Evolutionary conservation across 2,888 invertebrate genomes (phyloP).

Genomic region (Hyalella azteca): DNA sequence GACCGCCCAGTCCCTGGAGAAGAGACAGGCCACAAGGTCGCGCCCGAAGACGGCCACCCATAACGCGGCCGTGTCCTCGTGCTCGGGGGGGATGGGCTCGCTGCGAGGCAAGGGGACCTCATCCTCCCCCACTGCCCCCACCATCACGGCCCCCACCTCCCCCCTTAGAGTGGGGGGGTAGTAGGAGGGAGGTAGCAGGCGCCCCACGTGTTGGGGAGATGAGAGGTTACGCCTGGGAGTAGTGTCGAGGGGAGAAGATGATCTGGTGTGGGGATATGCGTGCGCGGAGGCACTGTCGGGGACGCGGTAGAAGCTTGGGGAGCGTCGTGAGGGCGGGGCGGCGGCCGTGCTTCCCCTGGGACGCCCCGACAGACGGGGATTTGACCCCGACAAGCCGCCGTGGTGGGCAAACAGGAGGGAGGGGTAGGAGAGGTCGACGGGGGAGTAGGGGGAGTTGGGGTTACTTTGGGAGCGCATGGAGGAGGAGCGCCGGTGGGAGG

Average conservation of each 20-base stretch:
- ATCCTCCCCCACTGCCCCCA: conserved; percentile 50
- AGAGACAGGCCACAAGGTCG: conserved; percentile 63
- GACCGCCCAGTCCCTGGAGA: conserved; percentile 64
- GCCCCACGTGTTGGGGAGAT: background rate
- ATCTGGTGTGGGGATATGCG: background rate
- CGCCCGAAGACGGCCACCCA: conserved; percentile 63
- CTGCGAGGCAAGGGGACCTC: conserved; percentile 55
- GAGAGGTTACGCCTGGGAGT: background rate
- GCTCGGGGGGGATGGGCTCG: conserved; percentile 57
- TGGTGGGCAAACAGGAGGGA: conserved; percentile 40
- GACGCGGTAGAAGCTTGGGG: background rate
- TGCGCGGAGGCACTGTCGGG: background rate
- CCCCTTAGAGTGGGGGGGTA: conserved; percentile 47
- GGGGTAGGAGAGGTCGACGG: conserved; percentile 51
- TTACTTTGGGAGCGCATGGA: conserved; percentile 39
- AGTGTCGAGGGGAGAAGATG: background rate
- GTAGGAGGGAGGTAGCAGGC: conserved; percentile 16
- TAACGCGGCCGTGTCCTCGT: conserved; percentile 53
- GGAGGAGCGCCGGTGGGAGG: conserved; percentile 46
- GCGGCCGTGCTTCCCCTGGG: background rate
- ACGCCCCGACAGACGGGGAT: conserved; percentile 23
- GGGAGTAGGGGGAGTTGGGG: conserved; percentile 30
- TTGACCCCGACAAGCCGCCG: background rate
- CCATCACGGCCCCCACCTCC: conserved; percentile 56
- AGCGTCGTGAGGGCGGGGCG: background rate